Conservation (phyloP, 1,140 invertebrate genomes). For the Phthorimaea operculella region DNA sequence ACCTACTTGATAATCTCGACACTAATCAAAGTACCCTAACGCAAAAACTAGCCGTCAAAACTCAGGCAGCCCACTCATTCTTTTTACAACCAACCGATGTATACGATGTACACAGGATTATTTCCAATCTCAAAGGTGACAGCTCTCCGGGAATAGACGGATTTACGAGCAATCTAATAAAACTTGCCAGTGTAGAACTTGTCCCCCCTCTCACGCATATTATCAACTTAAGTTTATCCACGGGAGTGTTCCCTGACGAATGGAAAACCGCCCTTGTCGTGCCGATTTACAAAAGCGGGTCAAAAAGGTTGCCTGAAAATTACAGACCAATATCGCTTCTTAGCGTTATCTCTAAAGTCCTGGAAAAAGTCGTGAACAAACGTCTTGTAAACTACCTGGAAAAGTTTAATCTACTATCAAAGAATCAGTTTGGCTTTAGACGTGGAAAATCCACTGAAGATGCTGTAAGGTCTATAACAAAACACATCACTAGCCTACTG, state of each 20-base stretch:
- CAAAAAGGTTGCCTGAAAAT: conserved; percentile 1
- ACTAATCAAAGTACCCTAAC: too few relatives aligned
- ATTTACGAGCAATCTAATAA: too few relatives aligned
- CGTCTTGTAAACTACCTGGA: neutral
- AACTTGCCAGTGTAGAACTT: too few relatives aligned
- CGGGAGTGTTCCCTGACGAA: neutral
- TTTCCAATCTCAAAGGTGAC: too few relatives aligned
- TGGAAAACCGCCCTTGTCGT: conserved; percentile 4
- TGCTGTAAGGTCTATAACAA: neutral
- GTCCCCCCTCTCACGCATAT: neutral
- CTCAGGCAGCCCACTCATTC: too few relatives aligned
- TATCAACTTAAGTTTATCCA: neutral
- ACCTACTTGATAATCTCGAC: too few relatives aligned
- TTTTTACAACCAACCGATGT: too few relatives aligned
- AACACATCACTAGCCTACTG: neutral
- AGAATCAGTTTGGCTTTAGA: conserved; percentile 1
- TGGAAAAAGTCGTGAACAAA: conserved; percentile 5
- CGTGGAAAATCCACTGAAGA: conserved; percentile 8
- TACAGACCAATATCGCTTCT: conserved; percentile 6
- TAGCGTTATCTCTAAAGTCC: neutral
- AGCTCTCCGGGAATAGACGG: too few relatives aligned
- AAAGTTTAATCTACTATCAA: neutral
- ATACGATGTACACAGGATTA: too few relatives aligned
- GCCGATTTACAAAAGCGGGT: conserved; percentile 3
- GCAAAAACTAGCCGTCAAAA: too few relatives aligned